These are phyloP conservation scores for Chalcosyrphus nemorum DNA, from an alignment of 2,888 invertebrate genomes.

Conservation along the genomic window DNA sequence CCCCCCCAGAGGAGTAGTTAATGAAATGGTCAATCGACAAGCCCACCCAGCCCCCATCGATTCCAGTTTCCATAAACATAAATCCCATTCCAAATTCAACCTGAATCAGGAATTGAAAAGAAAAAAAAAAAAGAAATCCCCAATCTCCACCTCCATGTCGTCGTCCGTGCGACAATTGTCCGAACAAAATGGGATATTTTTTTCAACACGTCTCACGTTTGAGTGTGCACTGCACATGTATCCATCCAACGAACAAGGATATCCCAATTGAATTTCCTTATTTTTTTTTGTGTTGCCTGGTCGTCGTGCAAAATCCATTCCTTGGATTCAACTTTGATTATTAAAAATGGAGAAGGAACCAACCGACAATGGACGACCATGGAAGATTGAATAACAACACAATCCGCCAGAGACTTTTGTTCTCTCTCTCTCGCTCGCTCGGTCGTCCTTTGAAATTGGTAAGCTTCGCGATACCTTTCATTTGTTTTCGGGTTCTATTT, in stretches of 20 bases:
- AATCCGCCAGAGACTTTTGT: slow-evolving; percentile 59
- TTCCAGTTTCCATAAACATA: slow-evolving; percentile 22
- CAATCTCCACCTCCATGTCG: neutral
- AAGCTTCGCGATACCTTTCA: slow-evolving; percentile 28
- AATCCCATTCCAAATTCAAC: slow-evolving; percentile 23
- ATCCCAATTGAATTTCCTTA: slow-evolving; percentile 56
- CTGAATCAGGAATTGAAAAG: neutral
- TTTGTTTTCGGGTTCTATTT: neutral
- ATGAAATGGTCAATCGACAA: slow-evolving; percentile 40
- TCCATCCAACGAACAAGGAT: neutral
- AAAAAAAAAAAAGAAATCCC: neutral
- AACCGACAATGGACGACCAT: slow-evolving; percentile 47
- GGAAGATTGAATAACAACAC: slow-evolving; percentile 70
- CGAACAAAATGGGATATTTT: neutral
- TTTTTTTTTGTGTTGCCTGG: neutral
- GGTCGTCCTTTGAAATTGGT: slow-evolving; percentile 37
- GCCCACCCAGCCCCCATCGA: neutral
- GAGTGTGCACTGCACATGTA: slow-evolving; percentile 12
- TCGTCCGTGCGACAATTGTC: slow-evolving; percentile 7
- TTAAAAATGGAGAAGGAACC: slow-evolving; percentile 50
- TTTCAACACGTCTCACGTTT: slow-evolving; percentile 40
- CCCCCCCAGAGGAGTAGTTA: slow-evolving; percentile 5
- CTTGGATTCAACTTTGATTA: slow-evolving; percentile 60
- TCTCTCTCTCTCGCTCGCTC: neutral
- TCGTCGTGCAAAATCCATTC: slow-evolving; percentile 24